A percentile compares a stretch with the other conserved stretches of the same genome.
Evolutionary conservation across 2,888 invertebrate genomes (phyloP).

Genomic region (Conomelus anceps): DNA sequence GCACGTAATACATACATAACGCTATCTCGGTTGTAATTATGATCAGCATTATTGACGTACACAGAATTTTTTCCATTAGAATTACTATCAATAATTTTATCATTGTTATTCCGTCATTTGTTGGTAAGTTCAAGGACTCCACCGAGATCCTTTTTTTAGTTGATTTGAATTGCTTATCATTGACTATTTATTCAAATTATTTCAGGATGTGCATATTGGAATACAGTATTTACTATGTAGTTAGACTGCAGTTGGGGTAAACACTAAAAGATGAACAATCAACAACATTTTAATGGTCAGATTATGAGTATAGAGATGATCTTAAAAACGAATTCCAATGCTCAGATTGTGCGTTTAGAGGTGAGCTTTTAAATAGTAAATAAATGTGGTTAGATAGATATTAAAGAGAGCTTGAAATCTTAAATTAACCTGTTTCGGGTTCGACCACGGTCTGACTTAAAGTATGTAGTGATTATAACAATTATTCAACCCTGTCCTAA

Average conservation of each 20-base stretch:
- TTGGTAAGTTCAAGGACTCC: not conserved
- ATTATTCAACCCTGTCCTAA: too few relatives aligned
- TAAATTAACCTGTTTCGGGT: too few relatives aligned
- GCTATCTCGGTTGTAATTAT: not conserved
- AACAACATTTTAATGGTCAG: too few relatives aligned
- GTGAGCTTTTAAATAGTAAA: too few relatives aligned
- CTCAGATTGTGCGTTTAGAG: too few relatives aligned
- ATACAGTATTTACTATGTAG: not conserved
- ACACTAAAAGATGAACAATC: too few relatives aligned
- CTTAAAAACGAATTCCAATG: too few relatives aligned
- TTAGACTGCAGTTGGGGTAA: not conserved
- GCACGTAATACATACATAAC: not conserved
- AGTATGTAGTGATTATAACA: too few relatives aligned
- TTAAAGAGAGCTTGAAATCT: too few relatives aligned
- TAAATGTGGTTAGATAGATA: too few relatives aligned
- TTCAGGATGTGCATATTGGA: not conserved
- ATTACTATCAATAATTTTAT: not conserved
- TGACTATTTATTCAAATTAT: not conserved
- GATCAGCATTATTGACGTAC: not conserved
- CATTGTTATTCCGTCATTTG: not conserved
- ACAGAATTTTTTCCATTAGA: not conserved
- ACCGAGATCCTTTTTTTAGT: not conserved
- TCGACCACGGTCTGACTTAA: too few relatives aligned
- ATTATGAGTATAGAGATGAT: too few relatives aligned
- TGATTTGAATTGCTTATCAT: not conserved